Base-by-base conservation (phyloP, 1,140 invertebrate species). In the Gonioctena quinquepunctata region DNA sequence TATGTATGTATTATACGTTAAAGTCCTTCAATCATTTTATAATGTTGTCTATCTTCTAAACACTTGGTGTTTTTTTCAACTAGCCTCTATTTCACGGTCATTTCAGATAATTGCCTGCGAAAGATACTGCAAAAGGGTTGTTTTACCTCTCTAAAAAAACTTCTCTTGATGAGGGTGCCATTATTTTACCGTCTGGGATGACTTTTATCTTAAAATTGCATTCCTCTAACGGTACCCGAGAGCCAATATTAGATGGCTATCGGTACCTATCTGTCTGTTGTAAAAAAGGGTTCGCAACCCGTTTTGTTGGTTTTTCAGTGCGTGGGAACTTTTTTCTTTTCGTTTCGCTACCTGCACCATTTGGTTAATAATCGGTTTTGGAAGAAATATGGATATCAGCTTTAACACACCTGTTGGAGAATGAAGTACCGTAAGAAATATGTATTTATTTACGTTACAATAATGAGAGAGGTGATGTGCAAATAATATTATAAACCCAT, bases 231-330 rank as follows among this genome's bases (percentile, higher is more conserved):
- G 52, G 52, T 54, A 54, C 52, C 7, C 22, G 3, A 42, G 52
- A 54, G 52, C 52, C 18, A 23, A 54, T 54, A 54, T 54, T 23
- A 54, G 52, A 54, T 54, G 19, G 52, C 52, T 54, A 54, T 54
- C 52, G 52, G 52, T 54, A 54, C 18, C 18, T 54, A 54, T 54
- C 52, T 54, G 52, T 54, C 52, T 54, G 52, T 54, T 54, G 52
- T 22, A 54, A 54, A 54, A 54, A 54, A 54, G 52, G 52, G 52
- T 54, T 54, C 18, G 52, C 52, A 54, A 54, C 52, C 19, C 52
- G 52, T 54, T 54, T 54, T 54, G 52, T 54, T 54, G 19, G 52
- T 54, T 54, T 54, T 54, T 23, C 52, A 23, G 22, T 54, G 52
- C 52, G 52, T 54, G 52, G 52, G 52, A 54, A 54, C 11, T 11